Evolutionary conservation across 2,797 vertebrate species (phyloP), one percentile per base, ranked within the genome.

Genomic region (Garrulus glandarius): DNA sequence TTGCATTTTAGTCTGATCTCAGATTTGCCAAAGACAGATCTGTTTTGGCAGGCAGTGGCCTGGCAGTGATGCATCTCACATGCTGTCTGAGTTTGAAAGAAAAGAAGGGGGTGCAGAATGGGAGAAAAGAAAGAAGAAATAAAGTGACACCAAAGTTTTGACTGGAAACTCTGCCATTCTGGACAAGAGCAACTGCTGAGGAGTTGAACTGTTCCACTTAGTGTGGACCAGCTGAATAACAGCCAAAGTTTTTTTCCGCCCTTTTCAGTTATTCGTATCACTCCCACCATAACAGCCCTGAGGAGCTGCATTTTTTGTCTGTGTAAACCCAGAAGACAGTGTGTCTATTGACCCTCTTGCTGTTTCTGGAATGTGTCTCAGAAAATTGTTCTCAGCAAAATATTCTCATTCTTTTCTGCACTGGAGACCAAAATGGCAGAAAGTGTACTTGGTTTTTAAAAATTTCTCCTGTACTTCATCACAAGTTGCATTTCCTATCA

Each of bases 11-110:
- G 68, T 65, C 91, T 88, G 93, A 75, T 92, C 85, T 96, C 91
- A 61, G 87, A 65, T 97, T 95, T 96, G 94, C 95, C 93, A 89
- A 96, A 97, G 90, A 83, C 57, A n/a, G 95, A 89, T 95, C 92
- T 85, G 16, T 95, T 94, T 94, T 97, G 97, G 97, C 97, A 96
- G 94, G 82, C 72, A 29, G 79, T 52, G 13, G 50, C 91, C 82
- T 97, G 96, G 94, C 92, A 91, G 53, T 67, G 89, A 84, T 95
- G 92, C 92, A 91, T 92, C 93, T 93, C 83, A 55, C 80, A 89
- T 92, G 65, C 65, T 89, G 82, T 91, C 90, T 93, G 92, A 77
- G 44, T 47, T 88, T 41, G 15, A n/a, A 55, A 88, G 72, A 77
- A 37, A 78, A 36, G 36, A 11, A 11, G 7, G 27, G 23, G 49